Evolutionary conservation across 2,797 vertebrate genomes (phyloP).

Genomic region (Brachyalestes nurse): DNA sequence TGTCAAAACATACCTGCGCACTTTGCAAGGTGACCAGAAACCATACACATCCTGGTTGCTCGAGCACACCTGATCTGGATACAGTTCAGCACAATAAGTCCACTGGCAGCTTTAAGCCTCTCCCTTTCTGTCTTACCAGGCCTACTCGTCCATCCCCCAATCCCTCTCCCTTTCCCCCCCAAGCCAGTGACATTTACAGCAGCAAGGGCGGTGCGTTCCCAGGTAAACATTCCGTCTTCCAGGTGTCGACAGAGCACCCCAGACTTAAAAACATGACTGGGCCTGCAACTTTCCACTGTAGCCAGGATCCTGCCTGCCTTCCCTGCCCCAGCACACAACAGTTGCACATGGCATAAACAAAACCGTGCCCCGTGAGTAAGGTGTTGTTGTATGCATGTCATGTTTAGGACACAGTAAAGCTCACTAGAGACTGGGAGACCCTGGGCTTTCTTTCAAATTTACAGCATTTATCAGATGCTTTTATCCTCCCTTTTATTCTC

Average conservation of each 20-base stretch:
- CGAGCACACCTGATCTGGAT: conserved; percentile 32
- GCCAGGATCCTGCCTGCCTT: conserved; percentile 50
- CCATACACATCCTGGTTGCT: conserved; percentile 45
- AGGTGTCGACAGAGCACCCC: conserved; percentile 83
- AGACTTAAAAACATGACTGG: conserved; percentile 81
- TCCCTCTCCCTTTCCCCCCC: neutral
- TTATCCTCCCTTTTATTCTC: too few relatives aligned
- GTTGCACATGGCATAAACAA: conserved; percentile 49
- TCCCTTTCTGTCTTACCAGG: too few relatives aligned
- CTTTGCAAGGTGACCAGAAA: conserved; percentile 46
- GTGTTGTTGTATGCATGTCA: neutral
- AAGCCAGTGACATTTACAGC: conserved; percentile 61
- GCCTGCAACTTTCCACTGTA: conserved; percentile 75
- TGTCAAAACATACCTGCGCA: conserved; percentile 62
- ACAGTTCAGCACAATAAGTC: conserved; percentile 26
- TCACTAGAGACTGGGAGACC: neutral
- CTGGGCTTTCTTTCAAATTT: too few relatives aligned
- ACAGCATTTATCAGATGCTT: too few relatives aligned
- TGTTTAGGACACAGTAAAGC: neutral
- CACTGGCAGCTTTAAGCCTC: neutral
- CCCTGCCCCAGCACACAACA: conserved; percentile 57
- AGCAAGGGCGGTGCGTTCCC: conserved; percentile 64
- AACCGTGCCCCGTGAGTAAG: neutral
- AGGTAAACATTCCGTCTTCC: conserved; percentile 80
- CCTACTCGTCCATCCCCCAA: conserved; percentile 3